These are phyloP conservation scores for Lagria hirta DNA, from an alignment of 2,888 invertebrate genomes.

Conservation along the genomic window DNA sequence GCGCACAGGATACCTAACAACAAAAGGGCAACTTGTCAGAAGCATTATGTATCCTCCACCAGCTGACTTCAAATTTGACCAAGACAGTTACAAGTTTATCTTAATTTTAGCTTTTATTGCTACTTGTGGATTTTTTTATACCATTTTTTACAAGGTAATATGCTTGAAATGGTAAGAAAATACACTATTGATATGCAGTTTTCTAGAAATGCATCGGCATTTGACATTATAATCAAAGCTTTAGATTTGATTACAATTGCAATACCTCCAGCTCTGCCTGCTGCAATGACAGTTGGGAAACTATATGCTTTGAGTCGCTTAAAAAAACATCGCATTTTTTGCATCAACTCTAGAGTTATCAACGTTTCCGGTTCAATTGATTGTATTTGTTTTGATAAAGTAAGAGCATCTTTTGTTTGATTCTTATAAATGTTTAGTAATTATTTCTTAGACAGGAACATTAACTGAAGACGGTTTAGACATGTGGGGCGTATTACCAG, in stretches of 20 bases:
- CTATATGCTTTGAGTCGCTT: slow-evolving; percentile 85
- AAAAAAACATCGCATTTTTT: slow-evolving; percentile 76
- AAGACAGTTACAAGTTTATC: slow-evolving; percentile 90
- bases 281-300: slow-evolving; percentile 96
- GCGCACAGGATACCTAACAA: slow-evolving; percentile 86
- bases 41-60: slow-evolving; percentile 95
- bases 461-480: slow-evolving; percentile 94
- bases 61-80: slow-evolving; percentile 93
- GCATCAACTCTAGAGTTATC: slow-evolving; percentile 90
- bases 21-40: slow-evolving; percentile 83
- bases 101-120: slow-evolving; percentile 79
- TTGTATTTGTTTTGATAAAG: slow-evolving; percentile 91
- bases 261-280: slow-evolving; percentile 92
- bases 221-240: slow-evolving; percentile 76
- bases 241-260: slow-evolving; percentile 92
- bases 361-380: slow-evolving; percentile 90
- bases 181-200: too few species aligned
- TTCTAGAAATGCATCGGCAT: slow-evolving; percentile 60
- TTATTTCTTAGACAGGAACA: slow-evolving; percentile 79
- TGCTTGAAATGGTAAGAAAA: slow-evolving; percentile 3
- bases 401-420: slow-evolving; percentile 41
- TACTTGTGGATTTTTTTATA: slow-evolving; percentile 80
- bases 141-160: slow-evolving; percentile 75
- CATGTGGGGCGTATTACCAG: slow-evolving; percentile 89
- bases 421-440: slow-evolving; percentile 3